Base-by-base conservation (phyloP, 2,888 invertebrate genomes). In the Brachynemurus nebulosus region DNA sequence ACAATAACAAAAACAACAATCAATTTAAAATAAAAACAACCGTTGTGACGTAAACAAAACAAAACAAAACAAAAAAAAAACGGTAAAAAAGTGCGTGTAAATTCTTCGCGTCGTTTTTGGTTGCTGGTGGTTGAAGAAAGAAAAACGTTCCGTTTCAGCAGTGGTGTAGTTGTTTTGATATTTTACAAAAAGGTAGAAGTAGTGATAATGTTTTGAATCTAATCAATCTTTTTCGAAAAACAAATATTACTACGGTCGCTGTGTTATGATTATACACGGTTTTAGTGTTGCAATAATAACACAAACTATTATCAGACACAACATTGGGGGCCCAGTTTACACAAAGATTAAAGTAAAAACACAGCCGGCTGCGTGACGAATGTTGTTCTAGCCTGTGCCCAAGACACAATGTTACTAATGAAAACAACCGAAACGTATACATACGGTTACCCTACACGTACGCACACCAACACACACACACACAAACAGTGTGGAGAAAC, bases 221-320 rank as follows among this genome's bases (percentile, higher is more conserved):
- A 62, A 64, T 64, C 65, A 61, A 61, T 64, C 63, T 62, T 64
- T 59, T 60, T 56, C n/a, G n/a, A n/a, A n/a, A n/a, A n/a, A n/a
- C n/a, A n/a, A n/a, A n/a, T n/a, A n/a, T n/a, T n/a, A n/a, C n/a
- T n/a, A n/a, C n/a, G n/a, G n/a, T n/a, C n/a, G n/a, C n/a, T n/a
- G n/a, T n/a, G n/a, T n/a, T n/a, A n/a, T n/a, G n/a, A n/a, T n/a
- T n/a, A n/a, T n/a, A n/a, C n/a, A n/a, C n/a, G n/a, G n/a, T n/a
- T n/a, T n/a, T n/a, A n/a, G n/a, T n/a, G n/a, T 71, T 70, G 72
- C 71, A 16, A 27, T 72, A n/a, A n/a, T n/a, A 67, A 67, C 65
- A 67, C 66, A 49, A 61, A 63, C 76, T 82, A 80, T 81, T 81
- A 80, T 76, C 78, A 80, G 78, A 80, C 80, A 82, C 80, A 81